Evolutionary conservation across 2,113 vertebrate genomes (phyloP), one percentile per base, ranked within the genome.

Genomic region (Scytalopus superciliaris): DNA sequence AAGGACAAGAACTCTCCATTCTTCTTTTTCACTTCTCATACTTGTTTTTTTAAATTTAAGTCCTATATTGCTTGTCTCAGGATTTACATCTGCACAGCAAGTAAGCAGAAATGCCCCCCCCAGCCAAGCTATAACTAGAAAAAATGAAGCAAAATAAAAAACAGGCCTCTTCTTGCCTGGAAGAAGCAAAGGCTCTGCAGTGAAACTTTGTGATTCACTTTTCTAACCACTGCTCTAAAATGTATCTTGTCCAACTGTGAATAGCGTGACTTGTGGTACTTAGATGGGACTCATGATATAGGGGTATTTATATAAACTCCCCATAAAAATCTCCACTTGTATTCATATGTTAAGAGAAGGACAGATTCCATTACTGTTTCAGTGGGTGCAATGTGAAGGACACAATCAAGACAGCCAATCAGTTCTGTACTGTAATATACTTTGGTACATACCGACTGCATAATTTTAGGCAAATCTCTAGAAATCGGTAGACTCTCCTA

Each of bases 61-160:
- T 42, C n/a, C 40, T 76, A 52, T 12, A 24, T 12, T 42, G 1
- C 25, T 10, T 9, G 23, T 87, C 53, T 90, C 59, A 73, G 33
- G n/a, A 91, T 88, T 85, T 87, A 19, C 67, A 89, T 28, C 72
- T 79, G 49, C 79, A 57, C 18, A 83, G 44, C 44, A 75, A 93
- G 18, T 39, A 89, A 85, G 49, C 28, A 92, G 64, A 37, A 87
- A 67, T 79, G 42, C 42, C 40, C 31, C 79, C 62, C 27, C 19
- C 37, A 87, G 40, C 57, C 78, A 94, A 73, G 21, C 60, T 73
- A 64, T 84, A 94, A 75, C 11, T 15, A 72, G 69, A 68, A 68
- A 78, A 92, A 95, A 94, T 67, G 10, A 85, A 86, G n/a, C 45
- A 83, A 88, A 95, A 86, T 62, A 84, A 72, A 89, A 73, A 90